phyloP scores from a whole-genome alignment of 2,888 invertebrate species.

The Meiosimyza platycephala region DNA sequence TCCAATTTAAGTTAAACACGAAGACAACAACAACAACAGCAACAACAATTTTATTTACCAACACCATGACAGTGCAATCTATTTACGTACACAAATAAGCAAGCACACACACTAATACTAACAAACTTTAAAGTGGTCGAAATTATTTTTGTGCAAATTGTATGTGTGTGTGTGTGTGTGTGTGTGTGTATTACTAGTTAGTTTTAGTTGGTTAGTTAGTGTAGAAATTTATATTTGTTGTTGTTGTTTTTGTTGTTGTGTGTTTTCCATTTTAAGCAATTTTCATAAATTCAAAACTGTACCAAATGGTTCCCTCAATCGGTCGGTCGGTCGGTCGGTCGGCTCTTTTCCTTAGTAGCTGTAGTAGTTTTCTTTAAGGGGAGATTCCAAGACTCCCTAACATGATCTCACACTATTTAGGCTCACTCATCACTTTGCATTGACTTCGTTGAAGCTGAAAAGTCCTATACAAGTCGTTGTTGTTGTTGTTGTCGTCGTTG shows the following conservation, averaged over 20 bases:
- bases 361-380: too few species aligned
- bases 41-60: constrained; percentile 40
- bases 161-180: constrained; percentile 35
- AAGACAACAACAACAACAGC: constrained; percentile 34
- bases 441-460: constrained; percentile 32
- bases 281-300: constrained; percentile 48
- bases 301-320: not conserved
- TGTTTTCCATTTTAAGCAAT: constrained; percentile 45
- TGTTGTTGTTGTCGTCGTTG: constrained; percentile 42
- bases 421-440: constrained; percentile 24
- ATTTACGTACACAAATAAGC: constrained; percentile 8
- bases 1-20: constrained; percentile 43
- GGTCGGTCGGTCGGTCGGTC: too few species aligned
- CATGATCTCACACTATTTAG: too few species aligned
- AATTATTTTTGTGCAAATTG: constrained; percentile 30
- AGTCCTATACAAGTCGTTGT: constrained; percentile 45
- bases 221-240: constrained; percentile 42
- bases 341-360: too few species aligned
- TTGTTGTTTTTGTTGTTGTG: constrained; percentile 36
- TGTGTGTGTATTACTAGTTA: constrained; percentile 32
- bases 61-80: constrained; percentile 18
- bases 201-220: constrained; percentile 48
- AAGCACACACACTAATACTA: constrained; percentile 4
- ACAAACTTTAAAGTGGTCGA: constrained; percentile 38
- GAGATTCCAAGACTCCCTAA: too few species aligned